Conservation (phyloP, 2,113 vertebrate species). For the Redunca redunca region DNA sequence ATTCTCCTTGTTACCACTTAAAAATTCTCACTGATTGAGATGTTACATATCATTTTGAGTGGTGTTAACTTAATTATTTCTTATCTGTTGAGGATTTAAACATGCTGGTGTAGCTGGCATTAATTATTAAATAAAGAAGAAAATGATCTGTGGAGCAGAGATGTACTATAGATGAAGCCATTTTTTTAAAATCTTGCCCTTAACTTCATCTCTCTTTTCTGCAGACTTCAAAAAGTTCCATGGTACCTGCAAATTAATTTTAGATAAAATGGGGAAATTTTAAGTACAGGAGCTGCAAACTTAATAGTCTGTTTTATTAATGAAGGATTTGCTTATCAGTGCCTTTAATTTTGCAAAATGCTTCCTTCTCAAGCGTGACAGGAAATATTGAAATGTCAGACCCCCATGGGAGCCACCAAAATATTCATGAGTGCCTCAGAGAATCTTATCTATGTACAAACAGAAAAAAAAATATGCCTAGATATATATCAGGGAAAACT, state of each 20-base stretch:
- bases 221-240: slow-evolving; percentile 56
- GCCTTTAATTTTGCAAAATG: slow-evolving; percentile 73
- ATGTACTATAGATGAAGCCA: slow-evolving; percentile 55
- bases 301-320: slow-evolving; percentile 75
- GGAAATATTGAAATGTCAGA: slow-evolving; percentile 75
- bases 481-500: slow-evolving; percentile 3
- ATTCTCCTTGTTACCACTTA: slow-evolving; percentile 67
- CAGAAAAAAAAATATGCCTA: slow-evolving; percentile 37
- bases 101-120: slow-evolving; percentile 69
- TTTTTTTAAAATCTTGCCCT: slow-evolving; percentile 51
- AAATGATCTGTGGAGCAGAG: slow-evolving; percentile 72
- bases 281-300: slow-evolving; percentile 63
- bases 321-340: slow-evolving; percentile 74
- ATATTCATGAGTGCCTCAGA: slow-evolving; percentile 63
- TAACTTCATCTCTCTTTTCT: slow-evolving; percentile 45
- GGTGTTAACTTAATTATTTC: slow-evolving; percentile 83
- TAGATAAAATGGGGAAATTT: slow-evolving; percentile 71
- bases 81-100: slow-evolving; percentile 79
- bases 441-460: slow-evolving; percentile 55
- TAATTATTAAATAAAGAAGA: slow-evolving; percentile 82
- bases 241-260: slow-evolving; percentile 72
- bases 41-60: slow-evolving; percentile 74
- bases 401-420: slow-evolving; percentile 61
- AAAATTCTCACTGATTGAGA: slow-evolving; percentile 79
- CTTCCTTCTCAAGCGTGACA: slow-evolving; percentile 70